A percentile compares a stretch with the other conserved stretches of the same genome.
Evolutionary conservation across 2,113 vertebrate genomes (phyloP).

Genomic region (Notechis scutatus): DNA sequence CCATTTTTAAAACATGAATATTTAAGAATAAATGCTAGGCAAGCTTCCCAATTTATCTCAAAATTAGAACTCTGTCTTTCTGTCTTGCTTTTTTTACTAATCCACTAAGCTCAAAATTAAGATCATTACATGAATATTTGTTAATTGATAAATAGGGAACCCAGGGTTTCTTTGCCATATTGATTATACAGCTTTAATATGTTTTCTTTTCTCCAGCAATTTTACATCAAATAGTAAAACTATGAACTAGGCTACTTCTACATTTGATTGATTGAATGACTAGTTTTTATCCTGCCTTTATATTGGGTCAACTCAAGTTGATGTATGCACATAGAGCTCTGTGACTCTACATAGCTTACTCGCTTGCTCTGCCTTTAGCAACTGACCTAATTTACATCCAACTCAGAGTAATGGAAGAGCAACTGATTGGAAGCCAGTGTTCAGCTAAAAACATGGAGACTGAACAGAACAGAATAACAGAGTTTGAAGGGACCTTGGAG

Average conservation of each 20-base stretch:
- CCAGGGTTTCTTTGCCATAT: neutral
- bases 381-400: neutral
- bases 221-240: neutral
- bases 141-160: neutral
- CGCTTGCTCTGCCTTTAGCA: neutral
- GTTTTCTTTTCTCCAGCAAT: neutral
- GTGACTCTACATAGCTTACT: neutral
- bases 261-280: neutral
- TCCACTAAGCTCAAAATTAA: neutral
- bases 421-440: neutral
- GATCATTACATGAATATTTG: neutral
- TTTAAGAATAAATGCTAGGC: neutral
- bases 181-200: neutral
- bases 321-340: neutral
- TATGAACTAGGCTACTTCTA: neutral
- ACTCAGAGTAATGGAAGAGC: neutral
- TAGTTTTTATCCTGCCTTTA: neutral
- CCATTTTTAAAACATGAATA: neutral
- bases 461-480: neutral
- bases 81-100: neutral
- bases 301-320: neutral
- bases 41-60: neutral
- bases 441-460: neutral
- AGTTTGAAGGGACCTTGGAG: neutral
- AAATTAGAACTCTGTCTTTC: neutral